These are phyloP conservation scores for Xanthorhoe spadicearia DNA, from an alignment of 2,888 invertebrate species.

Conservation along the genomic window DNA sequence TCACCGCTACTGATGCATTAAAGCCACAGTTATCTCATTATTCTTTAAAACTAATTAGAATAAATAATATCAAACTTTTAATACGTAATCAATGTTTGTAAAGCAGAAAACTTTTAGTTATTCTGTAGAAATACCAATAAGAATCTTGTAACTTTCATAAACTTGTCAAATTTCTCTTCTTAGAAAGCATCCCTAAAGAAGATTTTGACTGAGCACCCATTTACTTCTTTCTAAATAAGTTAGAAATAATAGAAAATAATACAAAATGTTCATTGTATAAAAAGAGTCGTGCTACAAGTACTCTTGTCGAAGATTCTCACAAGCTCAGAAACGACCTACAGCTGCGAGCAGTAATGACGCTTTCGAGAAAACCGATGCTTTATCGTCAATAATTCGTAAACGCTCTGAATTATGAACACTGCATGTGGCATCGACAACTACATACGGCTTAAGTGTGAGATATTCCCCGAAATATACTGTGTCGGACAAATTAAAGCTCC, in stretches of 20 bases:
- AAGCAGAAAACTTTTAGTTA: neutral
- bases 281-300: neutral
- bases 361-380: constrained; percentile 74
- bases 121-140: neutral
- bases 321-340: constrained; percentile 57
- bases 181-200: too few species aligned
- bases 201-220: too few species aligned
- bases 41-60: constrained; percentile 2
- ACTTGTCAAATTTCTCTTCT: too few species aligned
- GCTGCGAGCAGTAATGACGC: constrained; percentile 63
- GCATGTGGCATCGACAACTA: constrained; percentile 58
- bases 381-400: constrained; percentile 73
- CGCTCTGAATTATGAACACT: constrained; percentile 63
- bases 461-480: constrained; percentile 51
- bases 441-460: constrained; percentile 49
- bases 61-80: neutral
- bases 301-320: too few species aligned
- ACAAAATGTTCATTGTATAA: neutral
- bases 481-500: constrained; percentile 46
- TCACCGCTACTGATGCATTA: constrained; percentile 53
- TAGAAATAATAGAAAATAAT: too few species aligned
- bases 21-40: constrained; percentile 16
- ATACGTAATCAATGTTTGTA: neutral
- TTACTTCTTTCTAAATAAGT: too few species aligned
- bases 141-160: neutral